Conservation (phyloP, 2,888 invertebrate species). For the Pollenia griseotomentosa region DNA sequence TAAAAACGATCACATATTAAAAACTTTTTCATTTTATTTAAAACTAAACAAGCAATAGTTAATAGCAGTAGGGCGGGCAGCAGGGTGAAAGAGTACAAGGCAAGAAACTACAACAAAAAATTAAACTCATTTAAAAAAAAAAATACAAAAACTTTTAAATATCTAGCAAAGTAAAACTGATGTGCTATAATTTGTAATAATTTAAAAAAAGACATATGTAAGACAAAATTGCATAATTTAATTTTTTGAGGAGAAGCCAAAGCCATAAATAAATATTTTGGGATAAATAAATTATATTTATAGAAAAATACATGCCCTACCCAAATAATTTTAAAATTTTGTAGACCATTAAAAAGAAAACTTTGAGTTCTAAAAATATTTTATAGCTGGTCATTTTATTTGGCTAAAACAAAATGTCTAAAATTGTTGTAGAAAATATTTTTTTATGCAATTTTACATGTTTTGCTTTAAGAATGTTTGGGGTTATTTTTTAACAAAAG, state of each 20-base stretch:
- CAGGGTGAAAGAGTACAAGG: conserved; percentile 1
- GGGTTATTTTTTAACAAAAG: conserved; percentile 46
- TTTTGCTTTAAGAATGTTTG: conserved; percentile 37
- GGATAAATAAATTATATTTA: conserved; percentile 43
- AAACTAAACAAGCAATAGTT: conserved; percentile 43
- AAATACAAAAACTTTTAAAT: background rate
- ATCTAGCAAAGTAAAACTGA: background rate
- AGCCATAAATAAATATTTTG: conserved; percentile 12
- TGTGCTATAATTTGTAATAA: conserved; percentile 9
- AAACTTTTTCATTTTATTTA: conserved; percentile 39
- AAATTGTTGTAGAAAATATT: conserved; percentile 14
- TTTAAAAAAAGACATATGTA: conserved; percentile 3
- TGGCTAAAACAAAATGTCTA: background rate
- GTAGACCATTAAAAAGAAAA: background rate
- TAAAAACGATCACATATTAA: conserved; percentile 47
- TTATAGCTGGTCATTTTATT: conserved; percentile 49
- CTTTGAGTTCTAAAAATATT: conserved; percentile 34
- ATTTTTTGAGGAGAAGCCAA: conserved; percentile 13
- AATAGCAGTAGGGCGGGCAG: background rate
- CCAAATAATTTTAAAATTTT: conserved; percentile 43
- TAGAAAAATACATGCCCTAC: conserved; percentile 51
- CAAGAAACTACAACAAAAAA: background rate
- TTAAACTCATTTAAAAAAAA: background rate
- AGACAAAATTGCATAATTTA: conserved; percentile 55
- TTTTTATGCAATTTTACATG: conserved; percentile 17